Base-by-base conservation (phyloP, 2,113 vertebrate species). In the Solea senegalensis region DNA sequence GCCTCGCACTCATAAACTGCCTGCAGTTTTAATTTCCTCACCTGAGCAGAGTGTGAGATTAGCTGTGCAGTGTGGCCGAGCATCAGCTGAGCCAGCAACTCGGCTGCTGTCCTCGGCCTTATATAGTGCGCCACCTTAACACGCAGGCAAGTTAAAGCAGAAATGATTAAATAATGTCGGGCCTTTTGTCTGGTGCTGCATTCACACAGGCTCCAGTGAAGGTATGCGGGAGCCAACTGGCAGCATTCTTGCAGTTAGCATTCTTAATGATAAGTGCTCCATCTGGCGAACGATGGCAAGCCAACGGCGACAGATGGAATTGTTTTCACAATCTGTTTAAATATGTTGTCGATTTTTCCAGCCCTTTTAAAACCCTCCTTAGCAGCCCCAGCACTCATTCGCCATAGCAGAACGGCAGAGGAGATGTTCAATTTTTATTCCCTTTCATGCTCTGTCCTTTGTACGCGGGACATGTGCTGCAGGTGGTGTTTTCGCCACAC, bases 261-360 rank as follows among this genome's bases (percentile, higher is more conserved):
- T 76, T 93, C 94, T 92, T 92, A 85, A 79, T 90, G 88, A 93
- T 94, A 89, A 88, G 82, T 74, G 57, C 87, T 92, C 90, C 84
- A 90, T 94, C 92, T 95, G 86, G 82, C 77, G 12, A 81, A 16
- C 74, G 63, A 28, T 80, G 53, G 40, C 26, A 84, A 89, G 90
- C 92, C 91, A 93, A 84, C 85, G 86, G 87, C 88, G 86, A 88
- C 93, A 95, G 92, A 94, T 94, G 94, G 92, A 88, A 91, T 91
- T 94, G 92, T 91, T 90, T 94, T 94, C 86, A 85, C 89, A 92
- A 87, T 91, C 93, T 93, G 84, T 93, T 94, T 92, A 92, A 94
- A 91, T 93, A 92, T 92, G 87, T 91, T 89, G 85, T 92, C 69
- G 28, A 75, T 90, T 95, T 91, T 91, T 92, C 86, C 90, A 86